These are phyloP conservation scores for Dallia pectoralis DNA, from an alignment of 2,797 vertebrate species.

Conservation along the genomic window DNA sequence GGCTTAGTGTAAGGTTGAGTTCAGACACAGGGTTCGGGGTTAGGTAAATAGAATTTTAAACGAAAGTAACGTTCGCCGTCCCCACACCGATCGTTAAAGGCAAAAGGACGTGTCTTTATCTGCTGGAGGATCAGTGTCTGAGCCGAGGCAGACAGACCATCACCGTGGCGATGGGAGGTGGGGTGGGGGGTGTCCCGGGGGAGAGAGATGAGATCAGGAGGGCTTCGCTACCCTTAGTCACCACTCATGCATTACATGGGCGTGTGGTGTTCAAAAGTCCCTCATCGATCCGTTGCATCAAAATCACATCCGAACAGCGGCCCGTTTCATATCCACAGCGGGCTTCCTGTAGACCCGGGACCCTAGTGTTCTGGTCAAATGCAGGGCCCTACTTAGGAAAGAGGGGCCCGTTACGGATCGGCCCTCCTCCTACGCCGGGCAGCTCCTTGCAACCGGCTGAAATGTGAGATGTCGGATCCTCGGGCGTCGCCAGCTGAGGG, in stretches of 20 bases:
- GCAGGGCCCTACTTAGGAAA: background rate
- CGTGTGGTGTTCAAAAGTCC: background rate
- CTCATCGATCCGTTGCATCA: slow-evolving; percentile 8
- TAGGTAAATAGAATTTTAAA: no score
- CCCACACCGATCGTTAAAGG: background rate
- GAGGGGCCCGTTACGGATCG: background rate
- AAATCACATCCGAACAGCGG: background rate
- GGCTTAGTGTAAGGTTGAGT: no score
- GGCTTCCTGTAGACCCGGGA: background rate
- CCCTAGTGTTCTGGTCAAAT: background rate
- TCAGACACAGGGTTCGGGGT: no score
- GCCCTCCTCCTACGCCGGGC: background rate
- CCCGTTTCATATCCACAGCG: background rate
- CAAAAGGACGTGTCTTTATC: background rate
- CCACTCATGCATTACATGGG: slow-evolving; percentile 24
- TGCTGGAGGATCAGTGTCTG: slow-evolving; percentile 23
- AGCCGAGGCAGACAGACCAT: slow-evolving; percentile 21
- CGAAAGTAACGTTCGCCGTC: no score
- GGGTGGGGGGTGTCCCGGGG: background rate
- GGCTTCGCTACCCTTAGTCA: slow-evolving; percentile 16
- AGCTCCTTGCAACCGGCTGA: slow-evolving; percentile 23
- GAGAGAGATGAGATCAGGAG: slow-evolving; percentile 30
- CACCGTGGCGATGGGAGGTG: slow-evolving; percentile 26
- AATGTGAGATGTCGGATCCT: slow-evolving; percentile 13
- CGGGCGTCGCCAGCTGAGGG: slow-evolving; percentile 28